A percentile compares a stretch with the other conserved stretches of the same genome.
phyloP scores from a whole-genome alignment of 2,888 invertebrate genomes.

The Heterodera filipjevi region DNA sequence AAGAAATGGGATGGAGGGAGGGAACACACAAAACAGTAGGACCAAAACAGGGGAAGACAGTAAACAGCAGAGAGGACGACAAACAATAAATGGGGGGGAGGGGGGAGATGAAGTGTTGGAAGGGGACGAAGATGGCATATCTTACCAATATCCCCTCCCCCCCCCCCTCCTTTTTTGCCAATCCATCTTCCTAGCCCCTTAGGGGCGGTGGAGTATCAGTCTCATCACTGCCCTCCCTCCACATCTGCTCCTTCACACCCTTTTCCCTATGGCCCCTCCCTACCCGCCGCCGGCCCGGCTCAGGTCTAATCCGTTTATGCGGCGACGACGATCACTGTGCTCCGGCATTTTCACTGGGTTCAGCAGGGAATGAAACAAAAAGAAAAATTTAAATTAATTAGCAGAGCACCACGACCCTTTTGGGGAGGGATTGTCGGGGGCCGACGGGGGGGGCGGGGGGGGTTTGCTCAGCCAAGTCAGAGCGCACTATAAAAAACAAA shows the following conservation, averaged over 20 bases:
- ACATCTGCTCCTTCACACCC: background rate
- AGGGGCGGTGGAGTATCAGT: background rate
- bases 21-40: background rate
- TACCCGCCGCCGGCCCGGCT: background rate
- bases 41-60: background rate
- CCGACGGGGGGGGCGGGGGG: too few relatives aligned
- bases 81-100: background rate
- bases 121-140: constrained; percentile 3
- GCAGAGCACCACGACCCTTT: too few relatives aligned
- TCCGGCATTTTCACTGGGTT: background rate
- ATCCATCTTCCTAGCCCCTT: constrained; percentile 6
- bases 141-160: background rate
- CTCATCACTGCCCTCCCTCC: background rate
- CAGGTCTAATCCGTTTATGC: constrained; percentile 6
- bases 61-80: background rate
- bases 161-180: too few relatives aligned
- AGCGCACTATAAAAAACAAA: too few relatives aligned
- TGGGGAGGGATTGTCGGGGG: too few relatives aligned
- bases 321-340: background rate
- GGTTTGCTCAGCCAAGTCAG: too few relatives aligned
- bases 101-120: background rate
- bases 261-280: too few relatives aligned
- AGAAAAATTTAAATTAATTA: background rate
- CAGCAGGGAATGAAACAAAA: background rate
- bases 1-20: background rate